These are phyloP conservation scores for Neolamprologus modestus DNA, from an alignment of 2,113 vertebrate genomes.

Conservation along the genomic window DNA sequence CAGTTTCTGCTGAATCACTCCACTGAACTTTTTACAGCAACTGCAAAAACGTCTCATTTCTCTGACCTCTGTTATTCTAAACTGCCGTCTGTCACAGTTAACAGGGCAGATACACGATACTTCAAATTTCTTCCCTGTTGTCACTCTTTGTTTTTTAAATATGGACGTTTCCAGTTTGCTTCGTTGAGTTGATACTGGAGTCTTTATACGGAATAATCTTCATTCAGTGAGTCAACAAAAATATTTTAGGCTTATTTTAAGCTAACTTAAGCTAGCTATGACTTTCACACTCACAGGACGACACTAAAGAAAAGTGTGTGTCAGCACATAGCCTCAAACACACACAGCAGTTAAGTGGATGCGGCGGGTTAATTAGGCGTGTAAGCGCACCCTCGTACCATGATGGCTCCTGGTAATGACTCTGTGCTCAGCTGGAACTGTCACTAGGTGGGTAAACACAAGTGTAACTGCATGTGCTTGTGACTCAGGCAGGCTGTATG, in stretches of 20 bases:
- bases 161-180: accelerated
- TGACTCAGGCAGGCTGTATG: neutral
- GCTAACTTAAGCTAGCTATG: neutral
- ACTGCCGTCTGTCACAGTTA: neutral
- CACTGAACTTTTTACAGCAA: neutral
- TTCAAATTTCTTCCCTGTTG: neutral
- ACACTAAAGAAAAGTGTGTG: neutral
- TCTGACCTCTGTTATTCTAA: neutral
- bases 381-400: constrained; percentile 5
- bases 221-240: neutral
- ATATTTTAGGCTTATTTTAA: neutral
- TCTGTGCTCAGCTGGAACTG: constrained; percentile 18
- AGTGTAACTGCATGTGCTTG: neutral
- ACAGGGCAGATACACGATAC: accelerated
- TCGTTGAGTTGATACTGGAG: neutral
- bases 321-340: neutral
- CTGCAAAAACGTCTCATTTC: neutral
- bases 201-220: accelerated
- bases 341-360: neutral
- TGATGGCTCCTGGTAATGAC: constrained; percentile 31
- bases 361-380: constrained; percentile 20
- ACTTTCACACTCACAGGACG: neutral
- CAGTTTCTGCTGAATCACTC: neutral
- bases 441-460: constrained; percentile 4
- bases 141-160: neutral